Percentiles rank a stretch among this genome's conserved stretches.
phyloP scores from a whole-genome alignment of 2,113 vertebrate genomes.

The Vidua chalybeata region DNA sequence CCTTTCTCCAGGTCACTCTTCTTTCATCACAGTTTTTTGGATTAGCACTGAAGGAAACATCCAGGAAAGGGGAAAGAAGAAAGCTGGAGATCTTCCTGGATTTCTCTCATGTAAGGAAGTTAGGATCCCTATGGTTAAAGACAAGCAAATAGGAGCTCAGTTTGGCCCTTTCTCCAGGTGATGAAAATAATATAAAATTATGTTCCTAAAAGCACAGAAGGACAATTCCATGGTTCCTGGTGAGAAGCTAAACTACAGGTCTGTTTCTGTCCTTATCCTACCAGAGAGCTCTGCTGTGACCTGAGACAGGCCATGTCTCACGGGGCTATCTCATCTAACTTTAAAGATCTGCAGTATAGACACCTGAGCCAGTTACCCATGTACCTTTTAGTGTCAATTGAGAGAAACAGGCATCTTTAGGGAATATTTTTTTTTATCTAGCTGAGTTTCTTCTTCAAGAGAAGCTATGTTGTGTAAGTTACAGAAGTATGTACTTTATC shows the following conservation, averaged over 20 bases:
- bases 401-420: background rate
- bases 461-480: background rate
- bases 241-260: background rate
- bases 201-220: background rate
- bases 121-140: background rate
- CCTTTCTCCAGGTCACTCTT: background rate
- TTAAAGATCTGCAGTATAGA: background rate
- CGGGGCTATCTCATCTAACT: background rate
- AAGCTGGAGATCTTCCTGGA: background rate
- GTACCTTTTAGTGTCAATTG: background rate
- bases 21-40: background rate
- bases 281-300: background rate
- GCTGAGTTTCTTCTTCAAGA: background rate
- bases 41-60: background rate
- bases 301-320: background rate
- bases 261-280: background rate
- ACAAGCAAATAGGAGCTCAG: background rate
- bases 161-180: background rate
- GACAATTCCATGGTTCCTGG: background rate
- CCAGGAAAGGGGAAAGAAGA: background rate
- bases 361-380: background rate
- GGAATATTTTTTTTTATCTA: background rate
- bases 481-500: background rate
- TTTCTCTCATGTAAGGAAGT: background rate
- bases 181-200: background rate